Conservation (phyloP, 2,113 vertebrate genomes). For the Catharus minimus region DNA sequence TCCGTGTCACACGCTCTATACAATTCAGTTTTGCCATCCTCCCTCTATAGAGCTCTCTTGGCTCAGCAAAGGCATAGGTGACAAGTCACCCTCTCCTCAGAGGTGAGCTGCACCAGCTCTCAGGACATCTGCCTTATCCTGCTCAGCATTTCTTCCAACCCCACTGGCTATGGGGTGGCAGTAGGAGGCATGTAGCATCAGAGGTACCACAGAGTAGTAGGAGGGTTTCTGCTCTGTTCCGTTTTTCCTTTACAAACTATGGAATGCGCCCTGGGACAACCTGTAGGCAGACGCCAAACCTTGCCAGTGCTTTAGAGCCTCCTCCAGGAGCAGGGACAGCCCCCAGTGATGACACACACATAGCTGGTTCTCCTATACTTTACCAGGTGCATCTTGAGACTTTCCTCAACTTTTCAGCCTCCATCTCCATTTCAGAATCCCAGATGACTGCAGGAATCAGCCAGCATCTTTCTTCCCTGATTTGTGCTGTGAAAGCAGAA, state of each 20-base stretch:
- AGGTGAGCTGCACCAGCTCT: not conserved
- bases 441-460: not conserved
- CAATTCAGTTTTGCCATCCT: not conserved
- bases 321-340: not conserved
- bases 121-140: not conserved
- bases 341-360: rapidly evolving
- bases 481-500: not conserved
- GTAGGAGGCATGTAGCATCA: rapidly evolving
- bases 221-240: not conserved
- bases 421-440: not conserved
- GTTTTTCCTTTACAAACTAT: not conserved
- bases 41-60: not conserved
- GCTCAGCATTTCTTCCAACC: not conserved
- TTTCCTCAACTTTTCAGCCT: not conserved
- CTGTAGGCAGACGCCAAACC: not conserved
- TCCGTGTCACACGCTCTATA: rapidly evolving
- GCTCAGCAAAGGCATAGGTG: not conserved
- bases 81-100: not conserved
- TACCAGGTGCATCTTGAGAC: not conserved
- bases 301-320: not conserved
- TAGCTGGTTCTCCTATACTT: not conserved
- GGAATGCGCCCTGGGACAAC: not conserved
- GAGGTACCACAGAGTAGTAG: not conserved
- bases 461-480: not conserved
- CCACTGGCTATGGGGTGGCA: not conserved